phyloP scores from a whole-genome alignment of 2,888 invertebrate species.

The Mesodorylaimus sp. region DNA sequence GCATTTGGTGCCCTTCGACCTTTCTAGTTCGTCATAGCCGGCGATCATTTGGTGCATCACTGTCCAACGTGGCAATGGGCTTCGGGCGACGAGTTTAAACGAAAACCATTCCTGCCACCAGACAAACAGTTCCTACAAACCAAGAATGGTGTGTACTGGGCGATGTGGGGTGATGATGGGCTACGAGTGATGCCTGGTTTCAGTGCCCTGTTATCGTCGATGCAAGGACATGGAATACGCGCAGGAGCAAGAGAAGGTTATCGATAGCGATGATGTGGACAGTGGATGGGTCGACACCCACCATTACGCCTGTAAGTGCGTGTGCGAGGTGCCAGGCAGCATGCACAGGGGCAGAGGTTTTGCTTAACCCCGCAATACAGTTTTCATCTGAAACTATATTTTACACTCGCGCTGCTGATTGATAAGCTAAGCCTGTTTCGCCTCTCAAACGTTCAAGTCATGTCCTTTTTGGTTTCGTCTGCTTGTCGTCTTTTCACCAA shows the following conservation, averaged over 20 bases:
- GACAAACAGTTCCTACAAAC: slow-evolving; percentile 94
- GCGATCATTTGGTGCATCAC: slow-evolving; percentile 93
- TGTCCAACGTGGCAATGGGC: slow-evolving; percentile 99
- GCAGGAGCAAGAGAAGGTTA: slow-evolving; percentile 69
- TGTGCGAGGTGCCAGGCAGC: too few relatives aligned
- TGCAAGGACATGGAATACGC: slow-evolving; percentile 86
- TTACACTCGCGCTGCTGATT: neutral
- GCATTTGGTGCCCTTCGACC: slow-evolving; percentile 1
- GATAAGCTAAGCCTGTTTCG: too few relatives aligned
- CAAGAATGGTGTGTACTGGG: slow-evolving; percentile 44
- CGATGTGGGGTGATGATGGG: neutral
- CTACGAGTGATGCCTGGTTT: neutral
- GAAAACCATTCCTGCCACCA: slow-evolving; percentile 64
- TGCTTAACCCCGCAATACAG: neutral
- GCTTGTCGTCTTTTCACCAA: too few relatives aligned
- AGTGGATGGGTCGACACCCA: slow-evolving; percentile 98
- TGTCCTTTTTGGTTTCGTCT: too few relatives aligned
- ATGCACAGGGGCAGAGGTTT: neutral
- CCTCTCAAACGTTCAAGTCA: too few relatives aligned
- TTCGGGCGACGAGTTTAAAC: slow-evolving; percentile 63
- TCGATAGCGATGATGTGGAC: slow-evolving; percentile 57
- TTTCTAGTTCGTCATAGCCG: slow-evolving; percentile 70
- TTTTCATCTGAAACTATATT: neutral
- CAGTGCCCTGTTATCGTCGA: slow-evolving; percentile 77
- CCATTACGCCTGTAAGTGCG: slow-evolving; percentile 46